These are phyloP conservation scores for Linepithema humile DNA, from an alignment of 1,140 invertebrate genomes.

Conservation along the genomic window DNA sequence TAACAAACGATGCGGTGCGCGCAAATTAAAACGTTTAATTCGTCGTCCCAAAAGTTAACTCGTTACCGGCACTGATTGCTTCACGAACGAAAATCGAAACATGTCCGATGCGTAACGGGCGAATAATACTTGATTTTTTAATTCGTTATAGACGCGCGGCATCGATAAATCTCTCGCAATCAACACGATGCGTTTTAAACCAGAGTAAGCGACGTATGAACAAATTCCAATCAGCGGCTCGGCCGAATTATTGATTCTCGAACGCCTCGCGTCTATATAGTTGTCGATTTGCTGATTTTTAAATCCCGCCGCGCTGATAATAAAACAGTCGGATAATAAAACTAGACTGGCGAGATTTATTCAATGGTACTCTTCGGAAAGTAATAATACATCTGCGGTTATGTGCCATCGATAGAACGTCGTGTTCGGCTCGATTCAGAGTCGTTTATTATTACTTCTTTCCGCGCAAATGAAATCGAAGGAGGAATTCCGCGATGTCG, in stretches of 20 bases:
- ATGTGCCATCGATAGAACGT: constrained; percentile 33
- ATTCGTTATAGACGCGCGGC: constrained; percentile 33
- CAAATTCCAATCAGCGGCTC: constrained; percentile 58
- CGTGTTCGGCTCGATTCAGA: constrained; percentile 31
- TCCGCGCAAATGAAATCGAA: constrained; percentile 40
- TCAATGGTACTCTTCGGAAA: constrained; percentile 60
- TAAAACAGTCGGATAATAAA: constrained; percentile 61
- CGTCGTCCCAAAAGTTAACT: constrained; percentile 35
- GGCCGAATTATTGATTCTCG: constrained; percentile 53
- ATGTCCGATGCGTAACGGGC: background rate
- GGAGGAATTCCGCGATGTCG: background rate
- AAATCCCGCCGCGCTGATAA: background rate
- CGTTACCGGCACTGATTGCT: constrained; percentile 39
- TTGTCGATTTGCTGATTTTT: constrained; percentile 31
- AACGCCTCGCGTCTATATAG: background rate
- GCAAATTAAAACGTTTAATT: constrained; percentile 53
- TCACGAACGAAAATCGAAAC: constrained; percentile 25
- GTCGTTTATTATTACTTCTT: constrained; percentile 60
- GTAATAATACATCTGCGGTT: constrained; percentile 63
- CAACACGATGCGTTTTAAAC: constrained; percentile 13
- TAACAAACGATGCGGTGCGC: constrained; percentile 5
- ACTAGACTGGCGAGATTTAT: constrained; percentile 60
- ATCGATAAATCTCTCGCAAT: constrained; percentile 51
- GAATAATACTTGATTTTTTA: constrained; percentile 51
- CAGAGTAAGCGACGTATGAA: constrained; percentile 50